Evolutionary conservation across 30 jellyfish, hydroid and myxozoan genomes (phyloP), one percentile per base, ranked within the genome.

Genomic region (Mastigias papua): DNA sequence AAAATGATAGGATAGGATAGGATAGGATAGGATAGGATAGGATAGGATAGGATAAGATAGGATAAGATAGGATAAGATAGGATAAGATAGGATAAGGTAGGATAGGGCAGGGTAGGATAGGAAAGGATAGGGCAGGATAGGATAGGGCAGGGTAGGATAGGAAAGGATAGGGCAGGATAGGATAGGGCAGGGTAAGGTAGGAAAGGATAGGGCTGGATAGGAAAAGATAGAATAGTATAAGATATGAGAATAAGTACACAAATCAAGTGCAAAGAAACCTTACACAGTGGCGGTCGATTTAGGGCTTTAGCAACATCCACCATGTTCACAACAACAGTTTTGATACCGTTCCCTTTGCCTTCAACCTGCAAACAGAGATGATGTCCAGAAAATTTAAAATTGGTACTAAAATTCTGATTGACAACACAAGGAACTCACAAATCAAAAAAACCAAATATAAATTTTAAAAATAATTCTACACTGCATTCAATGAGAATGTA

Each of bases 281-380:
- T 69, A 90, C 97, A 96, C 66, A 92, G 88, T 63, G 99, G 98
- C 11, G 99, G 99, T 35, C 98, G 93, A 64, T 70, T 60, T 28
- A 96, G 63, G 13, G 99, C 92, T 80, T 96, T 96, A 9, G 97
- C 98, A 82, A 96, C 77, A 32, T 96, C 99, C 63, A 89, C 97
- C 98, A 96, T 90, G 84, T 96, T 96, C 93, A 91, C 98, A 88
- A 96, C 91, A 75, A 96, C 99, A 46, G 99, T 96, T 82, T 96
- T 96, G 70, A 96, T 96, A 35, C 99, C 99, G 88, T 96, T 96
- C 60, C 99, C 99, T 70, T 92, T 91, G 89, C 99, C 99, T 80
- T 96, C 99, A 80, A 96, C 99, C 97, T 88, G 58, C n/a, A 86
- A 22, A 33, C 19, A 32, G 5, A 31, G 49, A 17, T 23, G 29